phyloP scores from a whole-genome alignment of 2,113 vertebrate genomes.

The Ochotona curzoniae region DNA sequence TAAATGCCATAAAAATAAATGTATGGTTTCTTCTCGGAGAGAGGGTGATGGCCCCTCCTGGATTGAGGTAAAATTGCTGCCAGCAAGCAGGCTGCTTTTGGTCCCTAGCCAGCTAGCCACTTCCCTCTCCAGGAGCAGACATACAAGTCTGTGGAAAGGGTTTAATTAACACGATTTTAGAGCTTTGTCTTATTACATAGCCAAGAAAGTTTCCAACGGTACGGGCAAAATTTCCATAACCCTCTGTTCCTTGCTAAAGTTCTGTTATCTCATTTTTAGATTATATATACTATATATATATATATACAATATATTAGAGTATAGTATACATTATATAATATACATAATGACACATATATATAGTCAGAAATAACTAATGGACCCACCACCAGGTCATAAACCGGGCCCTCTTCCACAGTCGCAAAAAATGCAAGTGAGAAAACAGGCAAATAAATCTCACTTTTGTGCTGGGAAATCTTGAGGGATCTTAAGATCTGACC shows the following conservation, averaged over 20 bases:
- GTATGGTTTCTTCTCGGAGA: neutral
- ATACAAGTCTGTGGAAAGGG: neutral
- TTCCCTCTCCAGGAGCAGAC: neutral
- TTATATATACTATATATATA: neutral
- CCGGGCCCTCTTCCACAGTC: neutral
- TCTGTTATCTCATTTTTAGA: conserved; percentile 20
- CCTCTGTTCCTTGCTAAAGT: neutral
- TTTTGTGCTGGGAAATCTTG: neutral
- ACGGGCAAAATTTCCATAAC: neutral
- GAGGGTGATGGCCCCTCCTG: neutral
- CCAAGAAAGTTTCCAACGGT: neutral
- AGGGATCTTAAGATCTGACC: neutral
- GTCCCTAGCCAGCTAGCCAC: neutral
- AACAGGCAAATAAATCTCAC: neutral
- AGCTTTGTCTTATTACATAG: neutral
- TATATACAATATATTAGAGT: conserved; percentile 18
- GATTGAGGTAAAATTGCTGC: neutral
- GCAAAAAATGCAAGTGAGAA: neutral
- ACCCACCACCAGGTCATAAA: neutral
- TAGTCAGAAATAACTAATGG: neutral
- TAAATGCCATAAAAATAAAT: neutral
- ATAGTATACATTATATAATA: neutral
- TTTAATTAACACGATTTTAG: neutral
- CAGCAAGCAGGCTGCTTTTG: neutral
- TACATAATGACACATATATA: neutral